Percentiles rank a stretch among this genome's conserved stretches.
Conservation (phyloP, 2,797 vertebrate species). For the Schizothorax lantsangensis region DNA sequence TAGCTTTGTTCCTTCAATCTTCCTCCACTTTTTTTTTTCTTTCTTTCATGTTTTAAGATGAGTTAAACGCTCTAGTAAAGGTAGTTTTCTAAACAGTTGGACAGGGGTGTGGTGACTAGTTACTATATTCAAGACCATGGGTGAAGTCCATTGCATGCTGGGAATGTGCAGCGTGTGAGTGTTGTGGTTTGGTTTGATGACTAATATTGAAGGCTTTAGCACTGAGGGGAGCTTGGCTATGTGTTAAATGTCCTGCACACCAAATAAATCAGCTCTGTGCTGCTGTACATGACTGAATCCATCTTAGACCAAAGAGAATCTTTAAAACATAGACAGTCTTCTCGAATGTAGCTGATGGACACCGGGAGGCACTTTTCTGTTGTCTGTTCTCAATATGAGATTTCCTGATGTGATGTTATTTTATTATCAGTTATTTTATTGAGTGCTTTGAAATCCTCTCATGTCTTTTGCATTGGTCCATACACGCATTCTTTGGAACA, state of each 20-base stretch:
- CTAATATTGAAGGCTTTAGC: background rate
- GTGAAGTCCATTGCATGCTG: conserved; percentile 35
- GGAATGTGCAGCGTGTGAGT: conserved; percentile 15
- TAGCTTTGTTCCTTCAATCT: conserved; percentile 30
- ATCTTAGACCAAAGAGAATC: background rate
- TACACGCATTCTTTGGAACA: conserved; percentile 37
- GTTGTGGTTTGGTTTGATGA: background rate
- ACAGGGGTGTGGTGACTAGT: conserved; percentile 29
- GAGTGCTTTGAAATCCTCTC: background rate
- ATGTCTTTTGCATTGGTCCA: conserved; percentile 18
- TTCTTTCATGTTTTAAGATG: background rate
- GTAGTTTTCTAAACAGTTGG: background rate
- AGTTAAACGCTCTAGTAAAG: conserved; percentile 26
- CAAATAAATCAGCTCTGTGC: background rate
- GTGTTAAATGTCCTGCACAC: background rate
- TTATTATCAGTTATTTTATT: background rate
- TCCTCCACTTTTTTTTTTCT: background rate
- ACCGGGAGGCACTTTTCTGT: conserved; percentile 12
- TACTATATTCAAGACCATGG: conserved; percentile 22
- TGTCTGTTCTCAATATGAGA: conserved; percentile 16
- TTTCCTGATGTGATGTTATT: background rate
- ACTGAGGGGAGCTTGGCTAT: conserved; percentile 5
- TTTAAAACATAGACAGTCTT: background rate
- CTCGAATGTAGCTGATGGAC: background rate
- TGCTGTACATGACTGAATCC: background rate